Evolutionary conservation across 2,113 vertebrate species (phyloP).

Genomic region (Solenodon paradoxus): DNA sequence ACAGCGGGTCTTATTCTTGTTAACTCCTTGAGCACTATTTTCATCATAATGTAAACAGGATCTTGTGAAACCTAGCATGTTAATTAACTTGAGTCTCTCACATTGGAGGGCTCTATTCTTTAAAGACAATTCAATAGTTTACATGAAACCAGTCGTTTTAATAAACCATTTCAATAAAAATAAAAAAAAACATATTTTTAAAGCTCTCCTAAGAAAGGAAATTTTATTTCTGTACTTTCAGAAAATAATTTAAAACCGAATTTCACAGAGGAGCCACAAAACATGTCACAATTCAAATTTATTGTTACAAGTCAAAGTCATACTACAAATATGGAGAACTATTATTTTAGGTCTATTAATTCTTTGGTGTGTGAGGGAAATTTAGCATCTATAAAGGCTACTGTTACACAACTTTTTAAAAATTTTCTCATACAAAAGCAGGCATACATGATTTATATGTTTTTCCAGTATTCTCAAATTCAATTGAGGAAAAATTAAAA

Average conservation of each 20-base stretch:
- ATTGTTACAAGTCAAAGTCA: background rate
- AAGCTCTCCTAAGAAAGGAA: background rate
- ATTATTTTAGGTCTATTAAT: background rate
- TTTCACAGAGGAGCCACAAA: background rate
- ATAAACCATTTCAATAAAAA: background rate
- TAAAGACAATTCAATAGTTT: background rate
- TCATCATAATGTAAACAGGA: constrained; percentile 40
- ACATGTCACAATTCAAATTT: background rate
- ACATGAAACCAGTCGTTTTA: background rate
- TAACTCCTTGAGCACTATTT: constrained; percentile 50
- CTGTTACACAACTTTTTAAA: background rate
- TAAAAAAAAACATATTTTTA: background rate
- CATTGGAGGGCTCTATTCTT: background rate
- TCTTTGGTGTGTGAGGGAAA: background rate
- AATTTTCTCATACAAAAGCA: constrained; percentile 6
- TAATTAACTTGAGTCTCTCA: constrained; percentile 17
- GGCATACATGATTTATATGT: constrained; percentile 47
- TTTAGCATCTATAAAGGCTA: background rate
- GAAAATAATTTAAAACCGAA: constrained; percentile 23
- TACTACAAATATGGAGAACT: background rate
- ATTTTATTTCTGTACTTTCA: constrained; percentile 16
- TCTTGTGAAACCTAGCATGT: background rate
- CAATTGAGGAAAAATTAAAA: constrained; percentile 43
- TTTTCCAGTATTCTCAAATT: constrained; percentile 31
- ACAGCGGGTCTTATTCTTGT: constrained; percentile 33